Evolutionary conservation across 2,888 invertebrate genomes (phyloP).

Genomic region (Smittia aterrima): DNA sequence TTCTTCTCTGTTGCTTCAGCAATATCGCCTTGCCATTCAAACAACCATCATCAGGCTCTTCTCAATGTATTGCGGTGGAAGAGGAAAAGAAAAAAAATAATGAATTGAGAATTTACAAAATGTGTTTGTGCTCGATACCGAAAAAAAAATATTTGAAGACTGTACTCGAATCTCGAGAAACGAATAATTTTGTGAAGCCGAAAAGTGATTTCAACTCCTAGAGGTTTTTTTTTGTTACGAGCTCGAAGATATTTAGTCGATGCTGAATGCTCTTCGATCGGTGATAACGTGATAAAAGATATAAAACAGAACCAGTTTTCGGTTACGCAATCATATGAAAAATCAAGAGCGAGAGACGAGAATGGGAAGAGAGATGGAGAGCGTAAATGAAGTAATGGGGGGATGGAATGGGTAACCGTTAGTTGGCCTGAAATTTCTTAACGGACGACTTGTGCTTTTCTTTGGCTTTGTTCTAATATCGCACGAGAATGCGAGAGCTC

Average conservation of each 20-base stretch:
- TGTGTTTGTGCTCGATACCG: neutral
- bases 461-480: too few species aligned
- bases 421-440: neutral
- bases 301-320: neutral
- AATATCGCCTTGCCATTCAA: neutral
- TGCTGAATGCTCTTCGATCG: neutral
- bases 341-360: too few species aligned
- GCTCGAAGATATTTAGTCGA: too few species aligned
- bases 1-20: neutral
- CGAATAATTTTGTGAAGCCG: too few species aligned
- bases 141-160: neutral
- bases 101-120: neutral
- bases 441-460: neutral
- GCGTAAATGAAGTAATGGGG: neutral
- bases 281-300: constrained; percentile 4
- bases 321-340: constrained; percentile 4
- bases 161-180: neutral
- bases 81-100: neutral
- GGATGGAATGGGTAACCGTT: constrained; percentile 11
- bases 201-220: too few species aligned
- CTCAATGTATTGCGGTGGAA: neutral
- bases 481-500: too few species aligned
- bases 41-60: neutral
- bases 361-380: neutral
- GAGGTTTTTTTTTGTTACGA: too few species aligned